A percentile compares a stretch with the other conserved stretches of the same genome.
Conservation (phyloP, 2,888 invertebrate species). For the Cosmia trapezina region DNA sequence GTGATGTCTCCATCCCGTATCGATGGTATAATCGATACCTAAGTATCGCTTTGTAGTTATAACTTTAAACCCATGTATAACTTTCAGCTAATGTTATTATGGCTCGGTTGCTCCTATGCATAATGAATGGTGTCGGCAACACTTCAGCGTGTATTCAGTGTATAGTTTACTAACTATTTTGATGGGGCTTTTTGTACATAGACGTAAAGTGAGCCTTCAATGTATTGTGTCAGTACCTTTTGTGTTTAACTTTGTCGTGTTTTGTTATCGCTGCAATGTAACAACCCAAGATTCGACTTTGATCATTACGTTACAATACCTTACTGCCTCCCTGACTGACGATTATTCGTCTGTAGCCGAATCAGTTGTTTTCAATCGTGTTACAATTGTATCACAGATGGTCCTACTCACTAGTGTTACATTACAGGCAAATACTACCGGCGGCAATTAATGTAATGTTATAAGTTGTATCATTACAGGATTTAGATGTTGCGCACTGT, state of each 20-base stretch:
- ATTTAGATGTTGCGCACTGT: too few relatives aligned
- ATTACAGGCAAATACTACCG: too few relatives aligned
- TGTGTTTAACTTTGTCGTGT: slow-evolving; percentile 20
- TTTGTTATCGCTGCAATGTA: slow-evolving; percentile 6
- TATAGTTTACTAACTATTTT: slow-evolving; percentile 52
- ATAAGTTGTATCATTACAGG: too few relatives aligned
- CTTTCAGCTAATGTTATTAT: slow-evolving; percentile 48
- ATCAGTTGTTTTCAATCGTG: too few relatives aligned
- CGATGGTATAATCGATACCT: slow-evolving; percentile 27
- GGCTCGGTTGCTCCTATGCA: slow-evolving; percentile 35
- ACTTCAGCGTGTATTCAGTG: slow-evolving; percentile 31
- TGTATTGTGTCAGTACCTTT: slow-evolving; percentile 12
- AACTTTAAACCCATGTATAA: slow-evolving; percentile 50
- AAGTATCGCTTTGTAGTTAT: slow-evolving; percentile 28
- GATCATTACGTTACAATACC: too few relatives aligned
- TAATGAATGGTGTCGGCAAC: slow-evolving; percentile 39
- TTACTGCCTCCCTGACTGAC: too few relatives aligned
- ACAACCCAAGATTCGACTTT: too few relatives aligned
- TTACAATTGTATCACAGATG: too few relatives aligned
- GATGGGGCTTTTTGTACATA: slow-evolving; percentile 36
- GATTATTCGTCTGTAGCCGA: too few relatives aligned
- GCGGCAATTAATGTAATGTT: too few relatives aligned
- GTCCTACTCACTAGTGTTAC: too few relatives aligned
- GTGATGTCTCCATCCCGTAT: background rate
- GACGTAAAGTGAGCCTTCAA: background rate